Evolutionary conservation across 2,113 vertebrate genomes (phyloP), one percentile per base, ranked within the genome.

Genomic region (Oreochromis aureus): DNA sequence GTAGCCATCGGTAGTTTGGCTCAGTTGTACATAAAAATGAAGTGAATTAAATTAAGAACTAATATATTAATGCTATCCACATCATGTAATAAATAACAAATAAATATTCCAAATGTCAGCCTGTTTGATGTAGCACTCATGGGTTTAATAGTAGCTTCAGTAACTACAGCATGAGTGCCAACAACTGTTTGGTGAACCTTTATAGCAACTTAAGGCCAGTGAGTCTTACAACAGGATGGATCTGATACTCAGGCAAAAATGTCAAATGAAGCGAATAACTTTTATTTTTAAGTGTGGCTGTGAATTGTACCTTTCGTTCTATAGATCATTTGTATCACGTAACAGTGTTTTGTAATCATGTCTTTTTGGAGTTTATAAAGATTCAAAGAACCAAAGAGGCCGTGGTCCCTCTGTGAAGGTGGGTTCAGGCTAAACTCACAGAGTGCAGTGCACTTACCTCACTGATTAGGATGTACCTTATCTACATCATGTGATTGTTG

Each of bases 11-110:
- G 63, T 88, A 66, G 82, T 86, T 87, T 78, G 83, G 91, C 82
- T 89, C 87, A 86, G 80, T 66, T 27, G 71, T 91, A 54, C 84
- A 63, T 80, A 88, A 91, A 84, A 89, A 83, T 82, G 80, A 87
- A 71, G 22, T 48, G 24, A 76, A 48, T 87, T 90, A 88, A 93
- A 91, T 87, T 34, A 93, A 92, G 79, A n/a, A 90, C 87, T 91
- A 89, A 96, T 96, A 95, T 94, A 97, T 96, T 93, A 96, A 94
- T 87, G 88, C 84, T 94, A 93, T 95, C 22, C 84, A 93, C 90
- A 94, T 89, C 82, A 86, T 92, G 85, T 91, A 89, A 94, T 94
- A 95, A 95, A 95, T 94, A 92, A 92, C 86, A 93, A 92, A 94
- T 94, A 92, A 94, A 94, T 92, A 89, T 91, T 84, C 91, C 18